These are phyloP conservation scores for Tortricodes alternella DNA, from an alignment of 2,888 invertebrate genomes.

Conservation along the genomic window DNA sequence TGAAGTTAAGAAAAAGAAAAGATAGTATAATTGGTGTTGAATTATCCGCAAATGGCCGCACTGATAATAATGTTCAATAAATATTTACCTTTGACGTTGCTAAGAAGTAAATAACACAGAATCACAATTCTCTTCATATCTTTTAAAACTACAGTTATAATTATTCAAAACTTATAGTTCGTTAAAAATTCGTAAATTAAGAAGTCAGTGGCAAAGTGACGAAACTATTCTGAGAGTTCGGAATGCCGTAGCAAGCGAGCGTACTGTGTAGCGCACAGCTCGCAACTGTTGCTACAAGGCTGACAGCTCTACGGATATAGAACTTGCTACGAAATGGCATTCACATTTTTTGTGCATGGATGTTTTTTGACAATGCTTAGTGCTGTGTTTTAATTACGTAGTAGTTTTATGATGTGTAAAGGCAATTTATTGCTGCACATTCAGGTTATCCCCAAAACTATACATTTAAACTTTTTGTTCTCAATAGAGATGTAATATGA, in stretches of 20 bases:
- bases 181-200: not conserved
- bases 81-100: slow-evolving; percentile 56
- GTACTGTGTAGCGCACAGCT: slow-evolving; percentile 58
- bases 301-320: slow-evolving; percentile 36
- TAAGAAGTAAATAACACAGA: slow-evolving; percentile 51
- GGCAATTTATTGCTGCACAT: too few species aligned
- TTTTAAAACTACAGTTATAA: not conserved
- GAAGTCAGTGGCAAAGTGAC: not conserved
- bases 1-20: too few species aligned
- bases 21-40: too few species aligned
- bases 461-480: too few species aligned
- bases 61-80: not conserved
- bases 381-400: too few species aligned
- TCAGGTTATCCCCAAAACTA: too few species aligned
- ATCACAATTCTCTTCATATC: slow-evolving; percentile 49
- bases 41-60: not conserved
- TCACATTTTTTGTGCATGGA: not conserved
- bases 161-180: not conserved
- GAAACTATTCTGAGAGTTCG: not conserved
- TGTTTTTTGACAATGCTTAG: not conserved
- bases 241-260: slow-evolving; percentile 50
- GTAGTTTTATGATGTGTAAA: too few species aligned
- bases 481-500: too few species aligned
- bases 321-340: slow-evolving; percentile 13
- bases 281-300: slow-evolving; percentile 75